Conservation (phyloP, 2,888 invertebrate species). For the Fragum fragum region DNA sequence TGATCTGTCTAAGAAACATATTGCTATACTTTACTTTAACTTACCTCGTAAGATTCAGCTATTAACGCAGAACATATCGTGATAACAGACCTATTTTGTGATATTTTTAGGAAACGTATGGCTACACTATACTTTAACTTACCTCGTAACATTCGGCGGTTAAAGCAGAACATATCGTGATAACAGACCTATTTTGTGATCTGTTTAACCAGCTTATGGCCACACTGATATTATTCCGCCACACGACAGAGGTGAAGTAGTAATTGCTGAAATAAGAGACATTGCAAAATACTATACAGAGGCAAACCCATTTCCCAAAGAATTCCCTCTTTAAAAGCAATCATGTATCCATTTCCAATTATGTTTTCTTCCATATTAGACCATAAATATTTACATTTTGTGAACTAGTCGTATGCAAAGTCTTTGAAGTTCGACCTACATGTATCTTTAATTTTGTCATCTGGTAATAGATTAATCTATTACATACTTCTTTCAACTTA, state of each 20-base stretch:
- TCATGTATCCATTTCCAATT: too few relatives aligned
- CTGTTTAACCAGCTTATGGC: conserved; percentile 96
- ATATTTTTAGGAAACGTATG: conserved; percentile 97
- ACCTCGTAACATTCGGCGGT: conserved; percentile 96
- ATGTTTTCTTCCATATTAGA: too few relatives aligned
- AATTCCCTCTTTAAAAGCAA: too few relatives aligned
- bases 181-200: conserved; percentile 95
- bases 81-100: conserved; percentile 96
- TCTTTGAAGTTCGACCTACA: too few relatives aligned
- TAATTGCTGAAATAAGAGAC: conserved; percentile 89
- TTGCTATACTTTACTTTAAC: conserved; percentile 89
- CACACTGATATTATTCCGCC: conserved; percentile 95
- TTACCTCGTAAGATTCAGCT: conserved; percentile 95
- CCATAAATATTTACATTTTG: too few relatives aligned
- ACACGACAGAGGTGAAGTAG: conserved; percentile 96
- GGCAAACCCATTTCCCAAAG: too few relatives aligned
- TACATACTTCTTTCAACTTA: too few relatives aligned
- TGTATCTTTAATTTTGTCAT: too few relatives aligned
- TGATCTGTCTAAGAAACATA: conserved; percentile 96
- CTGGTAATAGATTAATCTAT: too few relatives aligned
- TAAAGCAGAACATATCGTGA: conserved; percentile 95
- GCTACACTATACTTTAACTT: conserved; percentile 89
- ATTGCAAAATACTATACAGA: background rate
- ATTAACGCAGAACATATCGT: conserved; percentile 95
- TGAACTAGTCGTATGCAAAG: too few relatives aligned